Conservation (phyloP, 2,888 invertebrate genomes). For the Caenorhabditis sulstoni region DNA sequence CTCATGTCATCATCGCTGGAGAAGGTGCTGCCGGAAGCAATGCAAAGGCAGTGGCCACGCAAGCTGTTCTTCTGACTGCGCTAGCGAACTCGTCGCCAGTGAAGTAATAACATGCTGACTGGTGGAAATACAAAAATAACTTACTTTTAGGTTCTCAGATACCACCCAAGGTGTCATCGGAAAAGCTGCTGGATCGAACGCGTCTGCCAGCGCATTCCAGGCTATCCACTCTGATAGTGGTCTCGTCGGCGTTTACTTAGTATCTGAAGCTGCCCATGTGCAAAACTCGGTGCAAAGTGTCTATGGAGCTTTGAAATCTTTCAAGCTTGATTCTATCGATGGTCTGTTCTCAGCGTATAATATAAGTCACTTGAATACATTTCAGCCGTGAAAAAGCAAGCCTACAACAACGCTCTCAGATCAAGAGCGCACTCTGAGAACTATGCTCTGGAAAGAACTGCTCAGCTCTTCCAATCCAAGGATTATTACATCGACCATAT, state of each 20-base stretch:
- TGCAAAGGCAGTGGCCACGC: constrained; percentile 61
- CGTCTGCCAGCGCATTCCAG: constrained; percentile 61
- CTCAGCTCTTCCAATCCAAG: constrained; percentile 56
- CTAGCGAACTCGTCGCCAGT: constrained; percentile 61
- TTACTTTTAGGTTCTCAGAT: constrained; percentile 51
- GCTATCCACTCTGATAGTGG: constrained; percentile 67
- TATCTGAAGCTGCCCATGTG: constrained; percentile 65
- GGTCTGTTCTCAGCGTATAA: constrained; percentile 22
- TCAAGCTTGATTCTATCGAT: constrained; percentile 65
- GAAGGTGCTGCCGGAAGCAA: constrained; percentile 65
- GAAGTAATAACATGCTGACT: constrained; percentile 20
- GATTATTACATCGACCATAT: constrained; percentile 60
- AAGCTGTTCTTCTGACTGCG: constrained; percentile 65
- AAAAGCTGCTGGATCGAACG: constrained; percentile 49
- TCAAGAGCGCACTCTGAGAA: constrained; percentile 57
- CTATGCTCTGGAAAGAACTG: constrained; percentile 57
- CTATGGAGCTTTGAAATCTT: constrained; percentile 67
- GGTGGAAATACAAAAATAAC: not conserved
- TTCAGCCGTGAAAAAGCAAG: constrained; percentile 62
- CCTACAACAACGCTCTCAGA: constrained; percentile 60
- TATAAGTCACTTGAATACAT: not conserved
- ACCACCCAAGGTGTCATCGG: constrained; percentile 49
- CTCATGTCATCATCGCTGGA: constrained; percentile 67
- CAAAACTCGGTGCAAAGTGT: constrained; percentile 64
- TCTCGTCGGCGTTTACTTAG: constrained; percentile 75